These are phyloP conservation scores for Corythornis cristatus DNA, from an alignment of 2,113 vertebrate species.

Conservation along the genomic window DNA sequence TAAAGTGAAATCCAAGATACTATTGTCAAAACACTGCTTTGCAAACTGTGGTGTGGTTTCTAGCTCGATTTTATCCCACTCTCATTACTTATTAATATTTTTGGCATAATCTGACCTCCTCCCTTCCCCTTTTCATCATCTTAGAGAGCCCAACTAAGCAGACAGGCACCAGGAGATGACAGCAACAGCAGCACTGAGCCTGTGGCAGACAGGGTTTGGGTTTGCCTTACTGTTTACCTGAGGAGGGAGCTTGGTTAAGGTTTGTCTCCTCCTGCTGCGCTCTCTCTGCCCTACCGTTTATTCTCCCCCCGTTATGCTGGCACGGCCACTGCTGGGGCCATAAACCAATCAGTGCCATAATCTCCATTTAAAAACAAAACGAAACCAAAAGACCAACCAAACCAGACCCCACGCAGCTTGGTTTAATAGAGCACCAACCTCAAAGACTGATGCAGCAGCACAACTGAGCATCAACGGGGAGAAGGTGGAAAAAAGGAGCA, in stretches of 20 bases:
- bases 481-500: not conserved
- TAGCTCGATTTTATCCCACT: not conserved
- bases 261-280: not conserved
- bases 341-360: not conserved
- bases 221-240: not conserved
- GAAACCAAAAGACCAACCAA: not conserved
- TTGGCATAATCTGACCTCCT: not conserved
- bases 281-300: not conserved
- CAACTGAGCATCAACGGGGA: not conserved
- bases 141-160: not conserved
- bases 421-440: not conserved
- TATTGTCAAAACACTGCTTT: not conserved
- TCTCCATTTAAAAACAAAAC: not conserved
- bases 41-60: not conserved
- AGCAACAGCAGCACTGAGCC: not conserved
- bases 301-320: not conserved
- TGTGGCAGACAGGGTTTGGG: not conserved
- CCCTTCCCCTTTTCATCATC: not conserved
- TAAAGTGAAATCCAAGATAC: not conserved
- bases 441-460: not conserved
- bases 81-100: not conserved
- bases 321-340: not conserved
- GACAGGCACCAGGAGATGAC: not conserved
- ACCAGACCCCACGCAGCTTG: not conserved
- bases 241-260: not conserved